These are phyloP conservation scores for Caenorhabditis doughertyi DNA, from an alignment of 2,888 invertebrate species.

Conservation along the genomic window DNA sequence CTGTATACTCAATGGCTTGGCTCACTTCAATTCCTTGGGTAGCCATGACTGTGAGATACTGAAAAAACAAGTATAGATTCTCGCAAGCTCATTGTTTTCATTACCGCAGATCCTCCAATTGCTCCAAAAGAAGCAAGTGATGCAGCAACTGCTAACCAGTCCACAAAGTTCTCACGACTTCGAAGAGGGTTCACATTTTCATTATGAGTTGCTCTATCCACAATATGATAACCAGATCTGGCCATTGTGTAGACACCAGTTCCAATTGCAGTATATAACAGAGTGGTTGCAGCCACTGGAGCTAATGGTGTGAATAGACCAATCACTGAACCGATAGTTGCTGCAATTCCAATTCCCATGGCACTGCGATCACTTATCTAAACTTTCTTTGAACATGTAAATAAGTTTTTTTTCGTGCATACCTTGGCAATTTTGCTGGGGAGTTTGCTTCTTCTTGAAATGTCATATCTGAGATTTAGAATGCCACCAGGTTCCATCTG, in stretches of 20 bases:
- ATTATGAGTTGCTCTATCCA: conserved; percentile 63
- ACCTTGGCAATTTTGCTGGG: conserved; percentile 59
- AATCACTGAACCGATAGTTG: conserved; percentile 63
- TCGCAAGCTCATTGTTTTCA: not conserved
- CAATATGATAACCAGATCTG: conserved; percentile 63
- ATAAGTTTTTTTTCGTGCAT: conserved; percentile 17
- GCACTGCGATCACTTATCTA: conserved; percentile 60
- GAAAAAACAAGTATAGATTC: conserved; percentile 1
- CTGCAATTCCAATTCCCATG: conserved; percentile 66
- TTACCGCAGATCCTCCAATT: conserved; percentile 65
- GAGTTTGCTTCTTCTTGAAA: conserved; percentile 57
- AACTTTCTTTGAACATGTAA: not conserved
- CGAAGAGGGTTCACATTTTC: conserved; percentile 65
- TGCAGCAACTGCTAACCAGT: conserved; percentile 66
- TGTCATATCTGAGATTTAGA: conserved; percentile 59
- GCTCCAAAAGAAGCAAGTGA: conserved; percentile 66
- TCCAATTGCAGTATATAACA: conserved; percentile 64
- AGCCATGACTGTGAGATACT: conserved; percentile 65
- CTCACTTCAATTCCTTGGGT: conserved; percentile 65
- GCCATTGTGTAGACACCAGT: conserved; percentile 66
- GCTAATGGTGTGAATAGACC: conserved; percentile 66
- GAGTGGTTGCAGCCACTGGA: conserved; percentile 61
- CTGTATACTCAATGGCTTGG: conserved; percentile 61
- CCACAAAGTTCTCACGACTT: conserved; percentile 67
- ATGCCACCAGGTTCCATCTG: conserved; percentile 58